Base-by-base conservation (phyloP, 2,888 invertebrate species). In the Dilophus febrilis region DNA sequence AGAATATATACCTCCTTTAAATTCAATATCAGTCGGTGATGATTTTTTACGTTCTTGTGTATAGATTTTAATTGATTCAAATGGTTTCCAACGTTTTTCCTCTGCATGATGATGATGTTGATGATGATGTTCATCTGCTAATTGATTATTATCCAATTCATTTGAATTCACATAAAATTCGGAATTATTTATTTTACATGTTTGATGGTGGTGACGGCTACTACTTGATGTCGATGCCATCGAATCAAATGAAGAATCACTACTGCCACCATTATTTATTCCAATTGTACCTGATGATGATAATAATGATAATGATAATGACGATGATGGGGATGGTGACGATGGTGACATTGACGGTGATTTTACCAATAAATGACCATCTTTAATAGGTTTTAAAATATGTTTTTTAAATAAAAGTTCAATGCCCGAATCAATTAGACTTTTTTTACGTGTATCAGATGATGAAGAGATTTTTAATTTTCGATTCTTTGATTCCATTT, bases 61-160 rank as follows among this genome's bases (percentile, higher is more conserved):
- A 38, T 49, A 48, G 37, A 48, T 48, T 44, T 49, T 49, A 19
- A 49, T 49, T 38, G 44, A 45, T 33, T 49, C 49, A 37, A 49
- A 49, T 27, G 46, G 46, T 35, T 48, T 49, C 49, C 49, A 49
- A 33, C 45, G 45, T 36, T 45, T 47, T 16, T 49, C 46, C 6
- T 47, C 46, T 2, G 29, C 28, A 10, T 27, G 5, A 22, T 33
- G 22, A 28, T 17, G 18, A 31, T 31, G 4, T 19, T 10, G 12
- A 30, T 35, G n/a, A 18, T 26, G 31, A 27, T 29, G 36, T 14
- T 16, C 17, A 8, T 10, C 8, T 3, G 12, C 32, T 16, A 10
- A 32, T 4, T 3, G 32, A 11, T 36, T 27, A 3, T 36, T 16
- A 3, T 12, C 28, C 4, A 8, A 35, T 6, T 5, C n/a, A 12